These are phyloP conservation scores for Syrrhaptes paradoxus DNA, from an alignment of 2,113 vertebrate genomes.

Conservation along the genomic window DNA sequence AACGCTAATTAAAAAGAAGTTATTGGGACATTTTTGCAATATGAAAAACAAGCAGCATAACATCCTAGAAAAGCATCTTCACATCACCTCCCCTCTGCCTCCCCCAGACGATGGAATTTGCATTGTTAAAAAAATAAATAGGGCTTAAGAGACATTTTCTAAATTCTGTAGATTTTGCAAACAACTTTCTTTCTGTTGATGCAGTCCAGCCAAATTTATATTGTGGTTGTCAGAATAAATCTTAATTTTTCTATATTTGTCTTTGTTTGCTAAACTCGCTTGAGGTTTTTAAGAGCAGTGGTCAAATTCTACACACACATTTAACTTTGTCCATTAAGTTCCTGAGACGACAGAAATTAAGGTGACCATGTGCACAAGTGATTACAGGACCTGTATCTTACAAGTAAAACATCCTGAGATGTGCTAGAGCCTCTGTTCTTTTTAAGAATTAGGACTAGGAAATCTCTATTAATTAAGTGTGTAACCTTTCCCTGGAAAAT, in stretches of 20 bases:
- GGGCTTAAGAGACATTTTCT: neutral
- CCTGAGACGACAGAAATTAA: neutral
- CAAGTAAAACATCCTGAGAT: neutral
- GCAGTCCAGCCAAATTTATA: neutral
- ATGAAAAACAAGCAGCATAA: neutral
- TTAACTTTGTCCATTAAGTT: neutral
- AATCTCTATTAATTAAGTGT: neutral
- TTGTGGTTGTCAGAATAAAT: neutral
- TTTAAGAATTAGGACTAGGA: neutral
- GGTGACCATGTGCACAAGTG: neutral
- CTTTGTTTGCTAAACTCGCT: neutral
- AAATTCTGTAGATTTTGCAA: neutral
- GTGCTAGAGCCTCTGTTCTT: neutral
- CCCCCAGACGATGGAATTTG: neutral
- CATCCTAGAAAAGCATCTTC: neutral
- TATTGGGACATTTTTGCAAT: neutral
- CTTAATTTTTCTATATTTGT: neutral
- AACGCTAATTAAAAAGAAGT: neutral
- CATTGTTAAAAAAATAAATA: neutral
- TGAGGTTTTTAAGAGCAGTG: neutral
- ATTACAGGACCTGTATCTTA: neutral
- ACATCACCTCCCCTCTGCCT: neutral
- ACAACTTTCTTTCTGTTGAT: neutral
- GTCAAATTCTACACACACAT: neutral
- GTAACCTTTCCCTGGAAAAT: neutral